A percentile compares a stretch with the other conserved stretches of the same genome.
Evolutionary conservation across 2,113 vertebrate species (phyloP).

Genomic region (Thomomys bottae): DNA sequence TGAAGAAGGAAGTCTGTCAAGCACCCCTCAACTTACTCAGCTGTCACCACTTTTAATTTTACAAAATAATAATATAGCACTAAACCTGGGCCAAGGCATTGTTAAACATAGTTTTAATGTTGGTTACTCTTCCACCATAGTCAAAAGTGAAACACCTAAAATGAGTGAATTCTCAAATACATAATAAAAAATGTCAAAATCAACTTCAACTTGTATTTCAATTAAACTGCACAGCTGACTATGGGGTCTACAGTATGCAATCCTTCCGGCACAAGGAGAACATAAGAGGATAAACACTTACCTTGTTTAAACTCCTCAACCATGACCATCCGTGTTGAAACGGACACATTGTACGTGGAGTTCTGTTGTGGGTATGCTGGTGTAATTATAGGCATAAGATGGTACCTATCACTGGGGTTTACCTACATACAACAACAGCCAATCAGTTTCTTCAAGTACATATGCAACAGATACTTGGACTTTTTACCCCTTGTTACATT

Average conservation of each 20-base stretch:
- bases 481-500: conserved; percentile 83
- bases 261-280: conserved; percentile 74
- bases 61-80: neutral
- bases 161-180: conserved; percentile 39
- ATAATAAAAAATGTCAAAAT: neutral
- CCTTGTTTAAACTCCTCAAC: conserved; percentile 95
- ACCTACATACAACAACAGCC: conserved; percentile 91
- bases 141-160: conserved; percentile 32
- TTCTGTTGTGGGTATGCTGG: conserved; percentile 97
- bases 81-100: neutral
- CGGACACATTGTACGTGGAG: conserved; percentile 94
- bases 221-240: neutral
- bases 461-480: conserved; percentile 85
- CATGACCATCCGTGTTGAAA: conserved; percentile 94
- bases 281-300: conserved; percentile 85
- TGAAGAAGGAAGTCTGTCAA: neutral
- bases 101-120: neutral
- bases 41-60: neutral
- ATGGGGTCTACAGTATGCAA: conserved; percentile 48
- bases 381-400: conserved; percentile 97
- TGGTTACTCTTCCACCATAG: neutral
- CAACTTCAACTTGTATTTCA: conserved; percentile 25
- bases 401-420: conserved; percentile 93
- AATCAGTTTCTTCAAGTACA: conserved; percentile 90
- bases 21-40: neutral